phyloP scores from a whole-genome alignment of 1,140 invertebrate genomes.

The Caerostris extrusa region DNA sequence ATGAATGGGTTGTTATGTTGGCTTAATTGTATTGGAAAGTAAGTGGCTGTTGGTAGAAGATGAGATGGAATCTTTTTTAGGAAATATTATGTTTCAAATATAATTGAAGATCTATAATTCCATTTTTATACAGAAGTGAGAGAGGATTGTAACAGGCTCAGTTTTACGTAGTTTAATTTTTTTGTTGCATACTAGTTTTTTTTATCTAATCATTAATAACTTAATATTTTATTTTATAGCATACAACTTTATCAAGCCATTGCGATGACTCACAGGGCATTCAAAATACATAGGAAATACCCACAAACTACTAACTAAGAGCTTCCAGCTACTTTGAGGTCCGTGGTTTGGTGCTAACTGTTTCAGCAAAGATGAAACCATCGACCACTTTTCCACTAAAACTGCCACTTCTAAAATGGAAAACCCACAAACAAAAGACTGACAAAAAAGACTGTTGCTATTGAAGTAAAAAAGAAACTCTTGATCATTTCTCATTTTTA shows the following conservation, averaged over 20 bases:
- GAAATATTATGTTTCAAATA: too few relatives aligned
- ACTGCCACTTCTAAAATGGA: conserved; percentile 56
- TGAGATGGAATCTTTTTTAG: too few relatives aligned
- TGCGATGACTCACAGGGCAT: conserved; percentile 54
- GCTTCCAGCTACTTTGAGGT: conserved; percentile 72
- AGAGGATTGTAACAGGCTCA: too few relatives aligned
- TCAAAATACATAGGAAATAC: conserved; percentile 69
- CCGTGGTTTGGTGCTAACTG: conserved; percentile 70
- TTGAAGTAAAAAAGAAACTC: neutral
- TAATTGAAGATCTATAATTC: too few relatives aligned
- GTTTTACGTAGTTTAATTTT: too few relatives aligned
- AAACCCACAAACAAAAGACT: neutral
- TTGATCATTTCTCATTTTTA: conserved; percentile 23
- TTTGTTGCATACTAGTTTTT: neutral
- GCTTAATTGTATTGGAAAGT: too few relatives aligned
- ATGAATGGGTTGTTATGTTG: too few relatives aligned
- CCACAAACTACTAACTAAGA: conserved; percentile 72
- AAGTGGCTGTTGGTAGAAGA: too few relatives aligned
- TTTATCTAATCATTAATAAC: neutral
- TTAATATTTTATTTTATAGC: neutral
- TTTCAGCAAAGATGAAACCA: conserved; percentile 75
- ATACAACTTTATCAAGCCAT: conserved; percentile 65
- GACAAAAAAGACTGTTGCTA: neutral
- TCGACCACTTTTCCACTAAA: conserved; percentile 72
- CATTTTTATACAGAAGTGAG: too few relatives aligned